Conservation (phyloP, 2,888 invertebrate species). For the Philaethria dido region DNA sequence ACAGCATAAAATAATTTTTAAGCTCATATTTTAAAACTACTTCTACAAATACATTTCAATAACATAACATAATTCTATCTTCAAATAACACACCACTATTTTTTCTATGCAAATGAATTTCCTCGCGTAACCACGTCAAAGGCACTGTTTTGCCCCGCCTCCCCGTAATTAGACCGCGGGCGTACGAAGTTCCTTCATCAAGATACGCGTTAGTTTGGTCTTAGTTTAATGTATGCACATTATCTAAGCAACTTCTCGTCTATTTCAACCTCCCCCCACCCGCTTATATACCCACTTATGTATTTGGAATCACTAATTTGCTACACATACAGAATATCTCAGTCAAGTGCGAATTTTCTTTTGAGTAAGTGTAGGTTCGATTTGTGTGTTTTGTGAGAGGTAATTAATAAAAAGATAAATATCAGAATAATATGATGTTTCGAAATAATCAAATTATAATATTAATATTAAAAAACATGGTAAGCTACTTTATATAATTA, state of each 20-base stretch:
- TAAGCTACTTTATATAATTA: too few relatives aligned
- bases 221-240: constrained; percentile 84
- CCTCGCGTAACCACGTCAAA: constrained; percentile 49
- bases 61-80: neutral
- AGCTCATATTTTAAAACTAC: neutral
- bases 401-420: too few relatives aligned
- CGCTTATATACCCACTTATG: constrained; percentile 59
- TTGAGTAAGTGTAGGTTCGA: neutral
- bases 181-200: constrained; percentile 79
- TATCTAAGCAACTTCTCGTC: constrained; percentile 79
- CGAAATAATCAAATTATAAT: too few relatives aligned
- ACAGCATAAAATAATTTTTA: neutral
- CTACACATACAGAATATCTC: constrained; percentile 30
- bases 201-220: constrained; percentile 79
- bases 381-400: too few relatives aligned
- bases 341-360: neutral
- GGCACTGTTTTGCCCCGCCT: constrained; percentile 51
- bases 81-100: constrained; percentile 35
- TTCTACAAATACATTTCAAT: neutral
- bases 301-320: constrained; percentile 53
- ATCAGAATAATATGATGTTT: too few relatives aligned
- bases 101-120: constrained; percentile 54
- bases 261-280: constrained; percentile 52
- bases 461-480: too few relatives aligned
- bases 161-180: constrained; percentile 75